phyloP scores from a whole-genome alignment of 2,113 vertebrate genomes.

The Ancistrus triradiatus region DNA sequence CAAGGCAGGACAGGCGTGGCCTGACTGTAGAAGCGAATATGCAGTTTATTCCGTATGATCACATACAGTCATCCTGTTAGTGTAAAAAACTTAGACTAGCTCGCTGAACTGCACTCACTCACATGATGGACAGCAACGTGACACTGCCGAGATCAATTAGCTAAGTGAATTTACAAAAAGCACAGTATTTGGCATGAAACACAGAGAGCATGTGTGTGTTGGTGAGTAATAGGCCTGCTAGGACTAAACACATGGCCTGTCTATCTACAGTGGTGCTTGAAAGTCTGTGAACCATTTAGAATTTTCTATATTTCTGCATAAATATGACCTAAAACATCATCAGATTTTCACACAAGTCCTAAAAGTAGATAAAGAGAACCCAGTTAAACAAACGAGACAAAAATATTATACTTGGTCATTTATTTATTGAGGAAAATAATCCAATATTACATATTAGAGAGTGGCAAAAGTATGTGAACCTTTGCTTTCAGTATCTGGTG shows the following conservation, averaged over 20 bases:
- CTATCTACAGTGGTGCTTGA: background rate
- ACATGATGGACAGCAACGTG: conserved; percentile 72
- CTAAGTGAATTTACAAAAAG: conserved; percentile 67
- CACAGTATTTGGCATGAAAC: conserved; percentile 20
- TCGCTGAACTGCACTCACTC: conserved; percentile 49
- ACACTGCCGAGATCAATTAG: conserved; percentile 71
- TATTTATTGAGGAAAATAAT: too few species aligned
- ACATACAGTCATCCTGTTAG: conserved; percentile 21
- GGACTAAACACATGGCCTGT: background rate
- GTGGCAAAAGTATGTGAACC: too few species aligned
- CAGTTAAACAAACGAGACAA: too few species aligned
- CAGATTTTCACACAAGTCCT: too few species aligned
- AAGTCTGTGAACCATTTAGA: too few species aligned
- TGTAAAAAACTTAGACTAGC: background rate
- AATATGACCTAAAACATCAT: too few species aligned
- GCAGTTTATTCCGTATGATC: conserved; percentile 13
- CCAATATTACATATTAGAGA: too few species aligned
- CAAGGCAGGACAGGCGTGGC: conserved; percentile 43
- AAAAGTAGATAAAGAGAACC: too few species aligned
- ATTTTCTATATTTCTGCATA: too few species aligned
- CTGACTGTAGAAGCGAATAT: conserved; percentile 14
- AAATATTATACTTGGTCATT: too few species aligned
- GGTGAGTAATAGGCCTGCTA: conserved; percentile 1
- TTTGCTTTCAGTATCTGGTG: too few species aligned
- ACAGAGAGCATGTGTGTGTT: conserved; percentile 9